Base-by-base conservation (phyloP, 2,888 invertebrate genomes). In the Drosophila robusta region DNA sequence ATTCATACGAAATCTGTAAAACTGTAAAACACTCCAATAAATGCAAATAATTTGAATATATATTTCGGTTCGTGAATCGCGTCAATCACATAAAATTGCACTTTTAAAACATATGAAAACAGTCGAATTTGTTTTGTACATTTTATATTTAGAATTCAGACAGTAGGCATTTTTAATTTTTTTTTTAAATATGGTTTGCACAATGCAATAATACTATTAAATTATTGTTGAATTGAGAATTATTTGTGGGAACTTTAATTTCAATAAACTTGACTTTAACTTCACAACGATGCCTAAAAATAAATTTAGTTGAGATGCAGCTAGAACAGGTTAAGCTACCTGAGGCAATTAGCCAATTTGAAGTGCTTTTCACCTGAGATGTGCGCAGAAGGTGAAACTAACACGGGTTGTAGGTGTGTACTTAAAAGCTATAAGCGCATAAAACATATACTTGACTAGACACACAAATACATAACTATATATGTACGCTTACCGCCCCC, bases 301-400 rank as follows among this genome's bases (percentile, higher is more conserved):
- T 14, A 6, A 7, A 38, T 38, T 7, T n/a, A 14, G 7, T 14
- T 38, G 14, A 39, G 9, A 8, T 8, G 16, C 12, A 16, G 8
- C 39, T 29, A 14, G 29, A 57, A 32, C 16, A 32, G 12, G 22
- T n/a, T 11, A 24, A 8, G 14, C 14, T 5, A 18, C 22, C 26
- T 38, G 60, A 52, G 64, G 67, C 61, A 70, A 63, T 75, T 70
- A 65, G 44, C 38, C 47, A 68, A 36, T 69, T 57, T 69, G 47
- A 66, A 61, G 54, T 60, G 42, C 54, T 56, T 74, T 74, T 61
- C 41, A 62, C 49, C 58, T 26, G 42, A 36, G 32, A 58, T 55
- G 55, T 18, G 46, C 41, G 42, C 29, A 32, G 54, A 34, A 55
- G 45, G 38, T 70, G 34, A 41, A 65, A 65, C 65, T 29, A 29